Percentiles rank a stretch among this genome's conserved stretches.
Conservation (phyloP, 1,140 invertebrate species). For the Eulimnadia texana region DNA sequence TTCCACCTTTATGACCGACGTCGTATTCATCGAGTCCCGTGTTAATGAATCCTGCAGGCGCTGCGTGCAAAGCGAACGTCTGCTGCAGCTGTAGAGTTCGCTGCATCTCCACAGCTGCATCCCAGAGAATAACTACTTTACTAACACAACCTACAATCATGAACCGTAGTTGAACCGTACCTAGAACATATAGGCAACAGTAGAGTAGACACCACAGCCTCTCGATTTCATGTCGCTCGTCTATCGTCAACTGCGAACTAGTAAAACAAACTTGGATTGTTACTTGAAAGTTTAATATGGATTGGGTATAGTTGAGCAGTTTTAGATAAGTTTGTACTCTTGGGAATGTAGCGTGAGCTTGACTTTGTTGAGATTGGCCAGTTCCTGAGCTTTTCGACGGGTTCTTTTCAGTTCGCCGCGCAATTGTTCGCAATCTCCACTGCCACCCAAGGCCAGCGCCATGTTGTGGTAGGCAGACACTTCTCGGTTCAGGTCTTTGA, state of each 20-base stretch:
- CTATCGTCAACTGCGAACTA: slow-evolving; percentile 21
- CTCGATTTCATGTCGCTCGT: slow-evolving; percentile 23
- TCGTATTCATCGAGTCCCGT: slow-evolving; percentile 21
- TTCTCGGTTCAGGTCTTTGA: slow-evolving; percentile 26
- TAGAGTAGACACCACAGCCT: slow-evolving; percentile 26
- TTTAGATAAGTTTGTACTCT: background rate
- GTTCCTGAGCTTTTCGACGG: slow-evolving; percentile 25
- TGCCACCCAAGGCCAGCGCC: slow-evolving; percentile 25
- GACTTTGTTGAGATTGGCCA: slow-evolving; percentile 21
- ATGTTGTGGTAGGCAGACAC: slow-evolving; percentile 26
- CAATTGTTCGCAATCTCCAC: slow-evolving; percentile 26
- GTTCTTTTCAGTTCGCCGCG: slow-evolving; percentile 26
- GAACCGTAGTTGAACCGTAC: slow-evolving; percentile 17
- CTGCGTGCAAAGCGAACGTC: slow-evolving; percentile 20
- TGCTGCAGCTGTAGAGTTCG: slow-evolving; percentile 19
- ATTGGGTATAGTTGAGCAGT: too few relatives aligned
- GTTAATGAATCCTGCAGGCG: slow-evolving; percentile 21
- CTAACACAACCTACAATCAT: background rate
- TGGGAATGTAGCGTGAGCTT: slow-evolving; percentile 20
- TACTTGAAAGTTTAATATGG: too few relatives aligned
- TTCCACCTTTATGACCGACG: too few relatives aligned
- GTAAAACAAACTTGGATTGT: slow-evolving; percentile 5
- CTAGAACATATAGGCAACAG: slow-evolving; percentile 25
- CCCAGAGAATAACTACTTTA: background rate
- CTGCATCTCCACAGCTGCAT: slow-evolving; percentile 20